Base-by-base conservation (phyloP, 2,113 vertebrate genomes). In the Passer montanus region DNA sequence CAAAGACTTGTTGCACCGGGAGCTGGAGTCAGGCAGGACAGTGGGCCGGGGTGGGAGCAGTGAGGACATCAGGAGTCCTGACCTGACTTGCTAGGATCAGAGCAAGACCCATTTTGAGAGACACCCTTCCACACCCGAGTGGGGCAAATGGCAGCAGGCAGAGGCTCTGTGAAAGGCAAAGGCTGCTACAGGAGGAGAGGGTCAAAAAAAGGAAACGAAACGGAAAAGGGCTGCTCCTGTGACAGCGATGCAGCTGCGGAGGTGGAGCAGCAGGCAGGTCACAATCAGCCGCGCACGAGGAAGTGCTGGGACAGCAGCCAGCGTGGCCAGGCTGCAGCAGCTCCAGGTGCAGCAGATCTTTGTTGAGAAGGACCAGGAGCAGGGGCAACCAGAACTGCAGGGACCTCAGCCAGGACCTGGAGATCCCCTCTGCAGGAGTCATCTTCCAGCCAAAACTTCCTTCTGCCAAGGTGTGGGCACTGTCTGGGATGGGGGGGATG, bases 231-330 rank as follows among this genome's bases (percentile, higher is more conserved):
- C 84, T 79, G 96, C 80, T 88, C 67, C 95, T 52, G 55, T 62
- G 39, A 76, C 33, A 72, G 52, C 24, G 49, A 26, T 58, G 75
- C 19, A 15, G 78, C 84, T 91, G 84, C 1, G 83, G 95, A 97
- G 96, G 97, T 96, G 96, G 97, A 92, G 96, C 96, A 47, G 90
- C 90, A 90, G 93, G 95, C 92, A 95, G 94, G 84, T 95, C 96
- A 56, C 70, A 74, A 77, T 56, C 37, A 67, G 63, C 73, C 17
- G 50, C 33, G 9, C 81, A 39, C 0, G 11, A 93, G 89, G 93
- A 96, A 97, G 88, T 15, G 24, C 79, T 50, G 64, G 80, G 81
- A 90, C 90, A 66, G 10, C 66, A 20, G 91, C 78, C 78, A 41
- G 69, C 1, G 86, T 27, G 78, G 70, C 75, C 47, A 12, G 56